These are phyloP conservation scores for Neosilurus mollespiculum DNA, from an alignment of 2,797 vertebrate genomes.

Conservation along the genomic window DNA sequence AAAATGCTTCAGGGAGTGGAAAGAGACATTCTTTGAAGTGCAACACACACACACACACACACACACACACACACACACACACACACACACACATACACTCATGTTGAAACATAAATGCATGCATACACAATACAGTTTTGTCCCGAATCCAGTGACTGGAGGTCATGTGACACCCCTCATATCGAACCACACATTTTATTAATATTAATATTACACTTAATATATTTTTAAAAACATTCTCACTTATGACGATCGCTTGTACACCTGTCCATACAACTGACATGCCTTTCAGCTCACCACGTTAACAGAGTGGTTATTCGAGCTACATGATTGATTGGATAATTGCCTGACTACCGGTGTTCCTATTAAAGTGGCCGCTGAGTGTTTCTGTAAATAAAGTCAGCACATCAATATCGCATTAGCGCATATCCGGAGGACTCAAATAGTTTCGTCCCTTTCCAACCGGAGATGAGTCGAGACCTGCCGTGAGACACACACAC, in stretches of 20 bases:
- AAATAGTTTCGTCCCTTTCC: constrained; percentile 54
- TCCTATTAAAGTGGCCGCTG: constrained; percentile 1
- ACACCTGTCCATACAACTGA: background rate
- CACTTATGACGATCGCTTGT: background rate
- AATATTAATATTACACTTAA: background rate
- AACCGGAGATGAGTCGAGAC: constrained; percentile 66
- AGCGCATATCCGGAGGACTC: constrained; percentile 32
- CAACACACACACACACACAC: background rate
- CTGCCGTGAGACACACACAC: constrained; percentile 50
- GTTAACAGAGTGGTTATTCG: background rate
- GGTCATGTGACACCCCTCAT: background rate
- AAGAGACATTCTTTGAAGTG: constrained; percentile 11
- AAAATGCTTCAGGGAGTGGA: constrained; percentile 30
- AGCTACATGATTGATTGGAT: background rate
- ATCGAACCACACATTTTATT: background rate
- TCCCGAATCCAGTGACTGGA: background rate
- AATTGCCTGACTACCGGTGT: background rate
- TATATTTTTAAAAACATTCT: background rate
- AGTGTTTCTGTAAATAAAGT: background rate
- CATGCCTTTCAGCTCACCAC: background rate
- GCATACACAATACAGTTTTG: background rate
- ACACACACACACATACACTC: background rate
- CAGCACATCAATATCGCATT: background rate
- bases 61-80: constrained; percentile 9
- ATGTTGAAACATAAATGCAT: background rate